phyloP scores from a whole-genome alignment of 2,888 invertebrate species.

The Ectemnius continuus region DNA sequence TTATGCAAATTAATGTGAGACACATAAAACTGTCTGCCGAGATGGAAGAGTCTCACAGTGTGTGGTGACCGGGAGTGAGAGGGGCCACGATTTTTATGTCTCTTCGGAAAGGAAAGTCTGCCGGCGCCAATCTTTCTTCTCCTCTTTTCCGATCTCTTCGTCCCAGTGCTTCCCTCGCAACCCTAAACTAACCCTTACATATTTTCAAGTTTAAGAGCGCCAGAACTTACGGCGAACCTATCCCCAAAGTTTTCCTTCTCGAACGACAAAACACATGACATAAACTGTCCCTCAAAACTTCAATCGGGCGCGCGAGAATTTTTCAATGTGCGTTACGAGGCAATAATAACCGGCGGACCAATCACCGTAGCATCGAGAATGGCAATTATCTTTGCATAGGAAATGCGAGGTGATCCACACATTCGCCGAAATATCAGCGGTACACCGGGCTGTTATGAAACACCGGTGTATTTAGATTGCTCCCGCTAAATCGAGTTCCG shows the following conservation, averaged over 20 bases:
- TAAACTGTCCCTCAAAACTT: too few species aligned
- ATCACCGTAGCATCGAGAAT: neutral
- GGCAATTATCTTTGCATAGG: slow-evolving; percentile 10
- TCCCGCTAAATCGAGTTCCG: slow-evolving; percentile 60
- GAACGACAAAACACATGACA: too few species aligned
- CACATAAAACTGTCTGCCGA: slow-evolving; percentile 73
- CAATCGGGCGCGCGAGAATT: neutral
- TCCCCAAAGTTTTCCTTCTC: too few species aligned
- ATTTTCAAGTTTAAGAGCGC: too few species aligned
- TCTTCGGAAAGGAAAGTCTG: slow-evolving; percentile 75
- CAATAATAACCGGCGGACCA: neutral
- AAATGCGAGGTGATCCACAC: slow-evolving; percentile 7
- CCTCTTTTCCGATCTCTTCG: slow-evolving; percentile 25
- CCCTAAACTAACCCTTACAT: too few species aligned
- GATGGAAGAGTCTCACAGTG: slow-evolving; percentile 30
- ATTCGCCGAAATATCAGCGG: slow-evolving; percentile 37
- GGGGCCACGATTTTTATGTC: slow-evolving; percentile 72
- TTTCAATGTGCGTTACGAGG: neutral
- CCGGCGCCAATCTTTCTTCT: slow-evolving; percentile 68
- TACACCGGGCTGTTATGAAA: slow-evolving; percentile 45
- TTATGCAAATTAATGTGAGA: slow-evolving; percentile 77
- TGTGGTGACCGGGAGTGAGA: slow-evolving; percentile 9
- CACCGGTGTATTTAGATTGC: slow-evolving; percentile 64
- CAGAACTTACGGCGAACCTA: too few species aligned
- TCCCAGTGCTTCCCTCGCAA: slow-evolving; percentile 5